Evolutionary conservation across 1,140 invertebrate species (phyloP).

Genomic region (Drosophila cardini): DNA sequence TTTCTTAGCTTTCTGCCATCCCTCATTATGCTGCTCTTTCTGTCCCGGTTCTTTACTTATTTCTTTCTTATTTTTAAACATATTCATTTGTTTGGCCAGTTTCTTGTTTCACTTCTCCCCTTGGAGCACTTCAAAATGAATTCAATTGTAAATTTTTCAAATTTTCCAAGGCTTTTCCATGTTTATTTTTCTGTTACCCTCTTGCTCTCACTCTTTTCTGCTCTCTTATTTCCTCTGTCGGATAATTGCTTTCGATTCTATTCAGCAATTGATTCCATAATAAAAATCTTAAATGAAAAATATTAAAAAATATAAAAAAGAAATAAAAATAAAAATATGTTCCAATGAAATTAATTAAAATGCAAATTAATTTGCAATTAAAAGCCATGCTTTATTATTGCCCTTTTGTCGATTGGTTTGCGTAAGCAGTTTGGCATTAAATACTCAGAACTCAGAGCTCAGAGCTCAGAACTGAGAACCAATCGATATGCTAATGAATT

Average conservation of each 20-base stretch:
- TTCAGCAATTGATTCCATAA: conserved; percentile 36
- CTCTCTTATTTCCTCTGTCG: conserved; percentile 43
- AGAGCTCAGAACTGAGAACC: no score
- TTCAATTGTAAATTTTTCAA: conserved; percentile 68
- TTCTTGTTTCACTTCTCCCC: neutral
- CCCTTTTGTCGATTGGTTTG: neutral
- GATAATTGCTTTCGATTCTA: conserved; percentile 62
- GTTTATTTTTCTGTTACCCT: conserved; percentile 51
- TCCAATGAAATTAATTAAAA: conserved; percentile 67
- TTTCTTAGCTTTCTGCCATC: conserved; percentile 9
- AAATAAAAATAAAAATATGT: neutral
- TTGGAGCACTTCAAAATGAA: conserved; percentile 33
- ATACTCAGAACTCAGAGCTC: neutral
- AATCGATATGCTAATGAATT: conserved; percentile 37
- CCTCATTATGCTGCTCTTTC: conserved; percentile 18
- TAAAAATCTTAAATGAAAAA: conserved; percentile 17
- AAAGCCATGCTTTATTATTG: conserved; percentile 44
- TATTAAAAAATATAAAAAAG: neutral
- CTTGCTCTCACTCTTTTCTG: neutral
- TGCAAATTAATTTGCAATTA: conserved; percentile 77
- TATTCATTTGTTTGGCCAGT: conserved; percentile 41
- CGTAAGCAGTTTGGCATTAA: conserved; percentile 26
- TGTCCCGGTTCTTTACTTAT: neutral
- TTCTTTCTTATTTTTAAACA: conserved; percentile 34
- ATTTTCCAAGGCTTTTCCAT: conserved; percentile 24